These are phyloP conservation scores for Tenualosa ilisha DNA, from an alignment of 2,797 vertebrate species.

Conservation along the genomic window DNA sequence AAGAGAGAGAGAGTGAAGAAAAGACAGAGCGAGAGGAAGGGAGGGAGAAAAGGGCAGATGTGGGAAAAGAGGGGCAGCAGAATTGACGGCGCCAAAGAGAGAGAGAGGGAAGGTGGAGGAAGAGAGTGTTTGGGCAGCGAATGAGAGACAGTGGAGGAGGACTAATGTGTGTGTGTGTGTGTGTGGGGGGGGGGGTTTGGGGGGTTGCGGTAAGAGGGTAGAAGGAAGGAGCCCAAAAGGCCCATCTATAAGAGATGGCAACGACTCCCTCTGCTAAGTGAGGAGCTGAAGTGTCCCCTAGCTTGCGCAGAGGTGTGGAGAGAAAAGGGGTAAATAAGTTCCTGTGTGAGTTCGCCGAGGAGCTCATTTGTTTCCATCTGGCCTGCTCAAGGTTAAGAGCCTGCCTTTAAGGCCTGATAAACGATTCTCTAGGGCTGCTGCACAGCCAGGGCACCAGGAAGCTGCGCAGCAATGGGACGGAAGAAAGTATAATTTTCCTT, in stretches of 20 bases:
- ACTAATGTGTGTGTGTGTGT: neutral
- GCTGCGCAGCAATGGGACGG: slow-evolving; percentile 49
- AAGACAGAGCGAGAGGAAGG: neutral
- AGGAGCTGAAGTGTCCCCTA: slow-evolving; percentile 30
- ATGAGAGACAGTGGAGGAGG: neutral
- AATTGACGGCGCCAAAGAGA: slow-evolving; percentile 35
- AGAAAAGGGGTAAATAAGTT: slow-evolving; percentile 49
- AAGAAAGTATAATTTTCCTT: slow-evolving; percentile 77
- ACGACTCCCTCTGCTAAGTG: neutral
- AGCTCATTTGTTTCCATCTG: slow-evolving; percentile 74
- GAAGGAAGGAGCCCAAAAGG: neutral
- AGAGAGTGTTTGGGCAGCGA: neutral
- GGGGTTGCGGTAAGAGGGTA: neutral
- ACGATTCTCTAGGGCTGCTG: slow-evolving; percentile 68
- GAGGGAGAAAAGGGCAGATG: neutral
- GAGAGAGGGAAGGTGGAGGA: slow-evolving; percentile 40
- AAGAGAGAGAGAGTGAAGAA: neutral
- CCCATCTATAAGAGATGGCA: neutral
- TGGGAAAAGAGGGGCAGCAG: neutral
- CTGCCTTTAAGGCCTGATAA: slow-evolving; percentile 71
- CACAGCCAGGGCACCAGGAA: slow-evolving; percentile 51
- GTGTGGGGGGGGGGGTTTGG: slow-evolving; percentile 46
- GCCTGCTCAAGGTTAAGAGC: slow-evolving; percentile 81
- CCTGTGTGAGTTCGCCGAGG: slow-evolving; percentile 65
- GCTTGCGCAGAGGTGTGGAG: slow-evolving; percentile 50